phyloP scores from a whole-genome alignment of 2,888 invertebrate genomes.

The Halictus ligatus region DNA sequence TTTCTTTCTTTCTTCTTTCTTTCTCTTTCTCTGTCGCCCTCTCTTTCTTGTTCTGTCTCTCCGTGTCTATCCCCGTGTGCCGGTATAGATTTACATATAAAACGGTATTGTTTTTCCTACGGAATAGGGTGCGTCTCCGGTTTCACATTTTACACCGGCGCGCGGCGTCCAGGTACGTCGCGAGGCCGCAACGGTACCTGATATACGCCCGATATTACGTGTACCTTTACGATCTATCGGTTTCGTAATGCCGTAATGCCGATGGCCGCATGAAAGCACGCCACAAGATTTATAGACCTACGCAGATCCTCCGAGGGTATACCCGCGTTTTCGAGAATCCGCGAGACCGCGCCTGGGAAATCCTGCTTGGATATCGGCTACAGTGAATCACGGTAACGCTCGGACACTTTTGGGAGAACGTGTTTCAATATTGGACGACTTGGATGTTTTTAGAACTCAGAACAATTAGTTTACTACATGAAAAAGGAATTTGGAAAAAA shows the following conservation, averaged over 20 bases:
- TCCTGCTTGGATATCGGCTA: background rate
- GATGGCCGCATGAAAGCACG: constrained; percentile 47
- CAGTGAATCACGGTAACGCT: background rate
- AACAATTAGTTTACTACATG: too few species aligned
- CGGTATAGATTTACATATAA: constrained; percentile 68
- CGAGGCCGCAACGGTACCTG: constrained; percentile 64
- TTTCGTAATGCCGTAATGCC: constrained; percentile 44
- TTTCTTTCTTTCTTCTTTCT: background rate
- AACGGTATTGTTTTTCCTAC: constrained; percentile 68
- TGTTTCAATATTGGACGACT: too few species aligned
- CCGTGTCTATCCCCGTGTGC: background rate
- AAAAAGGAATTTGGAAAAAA: too few species aligned
- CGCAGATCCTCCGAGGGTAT: background rate
- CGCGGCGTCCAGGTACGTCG: constrained; percentile 54
- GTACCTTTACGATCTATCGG: constrained; percentile 48
- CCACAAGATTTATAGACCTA: constrained; percentile 16
- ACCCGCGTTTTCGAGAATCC: background rate
- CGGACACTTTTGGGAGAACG: too few species aligned
- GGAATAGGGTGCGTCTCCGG: constrained; percentile 62
- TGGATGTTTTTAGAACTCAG: too few species aligned
- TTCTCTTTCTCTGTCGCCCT: background rate
- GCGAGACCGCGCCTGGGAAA: background rate
- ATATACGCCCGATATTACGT: constrained; percentile 56
- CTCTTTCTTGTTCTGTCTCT: background rate
- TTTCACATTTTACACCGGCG: constrained; percentile 56